These are phyloP conservation scores for Castor canadensis DNA, from an alignment of 2,113 vertebrate genomes.

Conservation along the genomic window DNA sequence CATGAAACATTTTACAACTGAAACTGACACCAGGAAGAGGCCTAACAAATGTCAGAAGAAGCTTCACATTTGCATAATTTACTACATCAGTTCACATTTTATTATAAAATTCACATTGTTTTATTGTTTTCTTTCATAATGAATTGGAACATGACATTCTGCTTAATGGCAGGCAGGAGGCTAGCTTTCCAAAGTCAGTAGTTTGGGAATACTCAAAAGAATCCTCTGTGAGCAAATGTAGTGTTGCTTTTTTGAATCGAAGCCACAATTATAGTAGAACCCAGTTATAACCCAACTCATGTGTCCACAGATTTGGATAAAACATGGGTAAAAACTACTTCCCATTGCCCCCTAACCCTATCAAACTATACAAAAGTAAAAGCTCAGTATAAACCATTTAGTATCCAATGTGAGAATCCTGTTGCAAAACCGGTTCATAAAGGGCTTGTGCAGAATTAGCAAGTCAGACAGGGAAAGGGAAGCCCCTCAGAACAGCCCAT, in stretches of 20 bases:
- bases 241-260: constrained; percentile 65
- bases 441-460: constrained; percentile 28
- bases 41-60: constrained; percentile 92
- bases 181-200: constrained; percentile 53
- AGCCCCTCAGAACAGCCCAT: constrained; percentile 49
- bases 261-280: constrained; percentile 2
- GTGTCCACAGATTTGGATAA: constrained; percentile 12
- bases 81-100: constrained; percentile 92
- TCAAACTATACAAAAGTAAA: constrained; percentile 65
- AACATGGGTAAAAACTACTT: background rate
- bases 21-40: constrained; percentile 91
- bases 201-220: constrained; percentile 53
- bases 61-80: constrained; percentile 94
- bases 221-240: constrained; percentile 51
- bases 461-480: constrained; percentile 11
- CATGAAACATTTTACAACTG: constrained; percentile 92
- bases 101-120: constrained; percentile 90
- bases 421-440: constrained; percentile 55
- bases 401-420: constrained; percentile 64
- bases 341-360: background rate
- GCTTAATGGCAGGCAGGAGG: constrained; percentile 48
- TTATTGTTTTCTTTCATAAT: constrained; percentile 75
- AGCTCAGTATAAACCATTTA: constrained; percentile 67
- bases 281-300: constrained; percentile 54
- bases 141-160: constrained; percentile 86